Evolutionary conservation across 1,140 invertebrate genomes (phyloP), one percentile per base, ranked within the genome.

Genomic region (Drosophila sturtevanti): DNA sequence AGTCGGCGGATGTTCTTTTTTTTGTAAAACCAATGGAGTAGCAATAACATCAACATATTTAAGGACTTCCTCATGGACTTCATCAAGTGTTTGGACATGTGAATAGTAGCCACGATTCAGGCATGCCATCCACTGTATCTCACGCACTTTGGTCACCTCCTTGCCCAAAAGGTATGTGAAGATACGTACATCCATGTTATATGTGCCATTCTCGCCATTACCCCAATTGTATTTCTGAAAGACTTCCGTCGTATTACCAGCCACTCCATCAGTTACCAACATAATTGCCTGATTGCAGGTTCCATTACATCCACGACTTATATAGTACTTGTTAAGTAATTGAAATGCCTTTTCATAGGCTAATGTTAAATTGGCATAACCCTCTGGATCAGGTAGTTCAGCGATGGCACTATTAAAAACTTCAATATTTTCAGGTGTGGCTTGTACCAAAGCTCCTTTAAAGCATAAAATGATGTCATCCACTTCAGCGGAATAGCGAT

Each of bases 241-340:
- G 9, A 99, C 95, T 73, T 96, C 95, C 27, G 97, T 97, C 55
- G 97, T 95, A 89, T 98, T 98, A 56, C 96, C 95, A 1, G 98
- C 95, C n/a, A 99, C 96, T 31, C 98, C 98, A 93, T 99, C 99
- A 0, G 99, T 99, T 51, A 99, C 95, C n/a, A 99, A 92, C 98
- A 99, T 99, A 48, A 99, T 98, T 7, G 98, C 95, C 93, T 99
- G 98, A 93, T 99, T 99, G 89, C 98, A 99, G 64, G 91, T 81
- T 59, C 92, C 93, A 59, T 93, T 93, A 68, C 95, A 96, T 51
- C 93, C 93, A 2, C 94, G 92, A 11, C 78, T 91, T 5, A 93
- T 89, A 54, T 95, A 92, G 66, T 95, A 95, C 89, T 94, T 93
- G 92, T 94, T 93, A 11, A 99, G 93, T 1, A 98, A 93, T 77